phyloP scores from a whole-genome alignment of 2,888 invertebrate species.

The Callyntrura sp. region DNA sequence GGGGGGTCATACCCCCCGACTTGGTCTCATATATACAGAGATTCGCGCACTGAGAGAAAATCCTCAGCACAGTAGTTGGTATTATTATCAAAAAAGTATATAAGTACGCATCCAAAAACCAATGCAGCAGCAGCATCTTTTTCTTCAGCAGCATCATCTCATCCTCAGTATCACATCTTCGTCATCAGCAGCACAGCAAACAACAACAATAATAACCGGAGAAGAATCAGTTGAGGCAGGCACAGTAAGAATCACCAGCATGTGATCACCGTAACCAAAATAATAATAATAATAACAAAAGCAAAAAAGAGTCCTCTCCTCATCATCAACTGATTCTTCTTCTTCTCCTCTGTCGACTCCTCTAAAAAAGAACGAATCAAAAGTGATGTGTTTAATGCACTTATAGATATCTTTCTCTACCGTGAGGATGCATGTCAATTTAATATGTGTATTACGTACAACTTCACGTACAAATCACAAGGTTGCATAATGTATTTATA shows the following conservation, averaged over 20 bases:
- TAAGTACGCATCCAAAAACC: constrained; percentile 68
- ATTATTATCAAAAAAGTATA: constrained; percentile 80
- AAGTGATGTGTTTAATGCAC: constrained; percentile 18
- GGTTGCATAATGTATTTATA: constrained; percentile 58
- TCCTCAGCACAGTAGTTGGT: constrained; percentile 84
- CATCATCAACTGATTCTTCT: constrained; percentile 71
- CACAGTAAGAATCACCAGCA: constrained; percentile 76
- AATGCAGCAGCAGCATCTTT: constrained; percentile 67
- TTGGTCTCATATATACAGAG: constrained; percentile 81
- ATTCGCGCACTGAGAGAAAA: constrained; percentile 84
- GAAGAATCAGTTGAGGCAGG: constrained; percentile 77
- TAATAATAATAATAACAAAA: constrained; percentile 75
- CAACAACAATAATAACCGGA: constrained; percentile 73
- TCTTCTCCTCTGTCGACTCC: constrained; percentile 38
- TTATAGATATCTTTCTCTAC: constrained; percentile 16
- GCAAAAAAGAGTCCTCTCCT: constrained; percentile 73
- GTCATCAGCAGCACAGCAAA: constrained; percentile 70
- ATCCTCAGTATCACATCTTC: constrained; percentile 57
- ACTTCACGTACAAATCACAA: constrained; percentile 11
- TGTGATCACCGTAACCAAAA: constrained; percentile 79
- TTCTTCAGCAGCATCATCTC: neutral
- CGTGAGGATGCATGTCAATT: constrained; percentile 23
- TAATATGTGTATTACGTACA: neutral
- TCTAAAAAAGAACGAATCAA: constrained; percentile 56
- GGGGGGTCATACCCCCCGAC: constrained; percentile 83